Evolutionary conservation across 2,113 vertebrate species (phyloP).

Genomic region (Mastomys coucha): DNA sequence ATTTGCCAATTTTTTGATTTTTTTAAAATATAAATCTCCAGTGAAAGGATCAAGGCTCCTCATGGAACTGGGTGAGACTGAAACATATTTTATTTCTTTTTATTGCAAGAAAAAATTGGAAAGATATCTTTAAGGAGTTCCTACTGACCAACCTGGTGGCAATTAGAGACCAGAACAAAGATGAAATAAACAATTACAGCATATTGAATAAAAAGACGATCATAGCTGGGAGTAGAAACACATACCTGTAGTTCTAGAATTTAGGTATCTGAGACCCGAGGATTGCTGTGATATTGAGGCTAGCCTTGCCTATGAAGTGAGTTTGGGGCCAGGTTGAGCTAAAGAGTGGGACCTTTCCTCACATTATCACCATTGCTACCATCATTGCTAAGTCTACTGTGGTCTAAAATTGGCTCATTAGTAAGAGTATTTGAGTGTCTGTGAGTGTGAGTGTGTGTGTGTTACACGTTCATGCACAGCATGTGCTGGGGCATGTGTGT

Average conservation of each 20-base stretch:
- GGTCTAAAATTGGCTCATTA: background rate
- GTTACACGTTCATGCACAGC: rapidly evolving
- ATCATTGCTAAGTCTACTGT: background rate
- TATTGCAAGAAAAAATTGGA: background rate
- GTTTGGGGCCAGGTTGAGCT: background rate
- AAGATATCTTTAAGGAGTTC: background rate
- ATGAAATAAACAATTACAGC: background rate
- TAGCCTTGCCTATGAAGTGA: background rate
- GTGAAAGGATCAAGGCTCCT: background rate
- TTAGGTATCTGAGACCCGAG: background rate
- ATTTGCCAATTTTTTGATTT: background rate
- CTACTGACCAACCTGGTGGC: background rate
- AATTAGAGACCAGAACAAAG: background rate
- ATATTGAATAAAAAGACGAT: background rate
- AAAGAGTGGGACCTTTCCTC: background rate
- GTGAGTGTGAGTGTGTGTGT: background rate
- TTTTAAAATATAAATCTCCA: background rate
- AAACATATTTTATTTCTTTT: background rate
- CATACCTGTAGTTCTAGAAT: background rate
- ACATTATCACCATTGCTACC: background rate
- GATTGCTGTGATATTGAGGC: background rate
- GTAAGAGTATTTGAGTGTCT: too few relatives aligned
- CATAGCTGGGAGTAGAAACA: background rate
- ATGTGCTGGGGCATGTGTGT: background rate
- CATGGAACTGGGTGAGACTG: background rate